A percentile compares a stretch with the other conserved stretches of the same genome.
phyloP scores from a whole-genome alignment of 2,797 vertebrate genomes.

The Acanthurus leucopareius region DNA sequence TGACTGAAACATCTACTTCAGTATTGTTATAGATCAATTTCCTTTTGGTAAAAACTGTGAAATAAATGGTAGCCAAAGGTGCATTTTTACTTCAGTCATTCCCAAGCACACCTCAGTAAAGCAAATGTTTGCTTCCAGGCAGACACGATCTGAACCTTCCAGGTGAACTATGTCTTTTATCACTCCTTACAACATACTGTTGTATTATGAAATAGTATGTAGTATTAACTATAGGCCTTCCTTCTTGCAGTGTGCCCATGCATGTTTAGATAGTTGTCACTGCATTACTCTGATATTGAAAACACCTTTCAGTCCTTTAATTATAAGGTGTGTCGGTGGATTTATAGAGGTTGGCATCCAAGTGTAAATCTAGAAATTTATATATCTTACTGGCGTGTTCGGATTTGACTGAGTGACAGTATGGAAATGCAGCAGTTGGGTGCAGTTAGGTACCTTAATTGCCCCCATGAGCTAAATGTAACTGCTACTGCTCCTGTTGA shows the following conservation, averaged over 20 bases:
- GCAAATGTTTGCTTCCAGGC: constrained; percentile 22
- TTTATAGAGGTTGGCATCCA: neutral
- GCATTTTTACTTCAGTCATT: neutral
- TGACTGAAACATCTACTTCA: neutral
- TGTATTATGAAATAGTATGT: neutral
- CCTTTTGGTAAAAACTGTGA: neutral
- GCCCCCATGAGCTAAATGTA: neutral
- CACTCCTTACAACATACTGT: neutral
- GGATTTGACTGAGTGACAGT: too few relatives aligned
- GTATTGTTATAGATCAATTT: too few relatives aligned
- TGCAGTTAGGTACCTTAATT: neutral
- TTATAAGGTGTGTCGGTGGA: neutral
- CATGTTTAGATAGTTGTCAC: neutral
- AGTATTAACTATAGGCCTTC: neutral
- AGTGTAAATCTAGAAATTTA: neutral
- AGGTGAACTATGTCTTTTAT: constrained; percentile 7
- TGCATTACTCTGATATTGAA: neutral
- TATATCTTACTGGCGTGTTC: too few relatives aligned
- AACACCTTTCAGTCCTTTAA: neutral
- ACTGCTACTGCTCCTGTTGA: neutral
- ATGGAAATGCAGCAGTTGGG: neutral
- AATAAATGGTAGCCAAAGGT: neutral
- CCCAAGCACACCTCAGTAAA: neutral
- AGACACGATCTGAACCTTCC: neutral
- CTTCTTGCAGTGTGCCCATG: neutral